Conservation (phyloP, 1,140 invertebrate species). For the Bombus impatiens region DNA sequence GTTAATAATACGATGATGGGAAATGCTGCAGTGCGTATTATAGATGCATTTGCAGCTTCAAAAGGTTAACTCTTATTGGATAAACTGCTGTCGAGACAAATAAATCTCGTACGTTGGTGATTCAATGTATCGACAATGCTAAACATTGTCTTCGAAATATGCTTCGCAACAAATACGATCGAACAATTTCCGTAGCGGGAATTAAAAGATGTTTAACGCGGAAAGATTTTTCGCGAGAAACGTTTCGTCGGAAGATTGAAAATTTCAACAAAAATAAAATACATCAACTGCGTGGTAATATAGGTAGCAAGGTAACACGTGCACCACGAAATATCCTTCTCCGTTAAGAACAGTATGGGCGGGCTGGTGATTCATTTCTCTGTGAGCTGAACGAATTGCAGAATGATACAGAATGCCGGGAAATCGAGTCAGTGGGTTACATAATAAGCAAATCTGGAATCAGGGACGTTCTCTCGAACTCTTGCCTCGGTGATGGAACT, state of each 20-base stretch:
- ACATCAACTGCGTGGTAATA: background rate
- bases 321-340: background rate
- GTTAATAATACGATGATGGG: constrained; percentile 15
- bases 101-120: too few species aligned
- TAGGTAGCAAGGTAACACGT: background rate
- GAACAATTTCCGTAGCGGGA: too few species aligned
- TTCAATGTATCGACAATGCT: background rate
- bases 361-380: background rate
- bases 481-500: background rate
- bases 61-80: background rate
- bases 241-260: too few species aligned
- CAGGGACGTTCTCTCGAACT: constrained; percentile 8
- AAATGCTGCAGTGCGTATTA: constrained; percentile 17
- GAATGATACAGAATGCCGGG: background rate
- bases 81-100: background rate
- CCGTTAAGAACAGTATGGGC: too few species aligned
- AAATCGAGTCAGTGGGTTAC: background rate
- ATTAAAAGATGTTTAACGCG: too few species aligned
- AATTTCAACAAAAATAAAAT: background rate
- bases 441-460: constrained; percentile 30
- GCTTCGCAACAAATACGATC: too few species aligned
- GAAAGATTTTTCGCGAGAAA: too few species aligned
- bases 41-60: background rate
- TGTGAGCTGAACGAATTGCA: background rate
- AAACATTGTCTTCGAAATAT: background rate